Conservation (phyloP, 1,140 invertebrate species). For the Listronotus oregonensis region DNA sequence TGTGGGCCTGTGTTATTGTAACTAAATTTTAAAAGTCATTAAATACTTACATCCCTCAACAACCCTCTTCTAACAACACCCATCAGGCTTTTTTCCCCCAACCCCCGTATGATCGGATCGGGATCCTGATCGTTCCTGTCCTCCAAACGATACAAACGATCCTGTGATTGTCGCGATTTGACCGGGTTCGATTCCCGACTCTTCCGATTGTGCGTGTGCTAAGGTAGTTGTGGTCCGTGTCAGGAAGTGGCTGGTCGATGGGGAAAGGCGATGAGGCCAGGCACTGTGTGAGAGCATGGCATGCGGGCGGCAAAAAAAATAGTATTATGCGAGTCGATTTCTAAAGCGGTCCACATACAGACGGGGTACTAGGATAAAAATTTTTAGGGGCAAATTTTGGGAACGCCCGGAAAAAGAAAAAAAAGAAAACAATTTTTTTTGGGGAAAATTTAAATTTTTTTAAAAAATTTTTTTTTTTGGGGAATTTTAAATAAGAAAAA, state of each 20-base stretch:
- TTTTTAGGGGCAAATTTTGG: too few relatives aligned
- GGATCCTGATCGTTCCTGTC: constrained; percentile 65
- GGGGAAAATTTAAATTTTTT: too few relatives aligned
- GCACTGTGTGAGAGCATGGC: constrained; percentile 53
- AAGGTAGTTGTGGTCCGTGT: constrained; percentile 39
- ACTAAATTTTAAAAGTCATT: too few relatives aligned
- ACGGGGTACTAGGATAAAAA: too few relatives aligned
- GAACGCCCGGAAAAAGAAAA: too few relatives aligned
- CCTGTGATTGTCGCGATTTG: constrained; percentile 70
- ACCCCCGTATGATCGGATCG: constrained; percentile 77
- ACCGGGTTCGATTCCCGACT: constrained; percentile 62
- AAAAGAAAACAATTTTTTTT: too few relatives aligned
- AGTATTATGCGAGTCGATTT: too few relatives aligned
- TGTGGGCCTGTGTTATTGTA: too few relatives aligned
- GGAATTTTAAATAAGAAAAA: too few relatives aligned
- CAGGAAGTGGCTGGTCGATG: constrained; percentile 46
- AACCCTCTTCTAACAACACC: constrained; percentile 74
- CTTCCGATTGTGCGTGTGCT: constrained; percentile 51
- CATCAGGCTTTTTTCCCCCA: constrained; percentile 75
- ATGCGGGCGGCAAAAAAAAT: constrained; percentile 30
- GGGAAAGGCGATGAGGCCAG: constrained; percentile 54
- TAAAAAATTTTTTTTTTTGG: too few relatives aligned
- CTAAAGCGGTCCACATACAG: too few relatives aligned
- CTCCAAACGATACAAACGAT: constrained; percentile 65
- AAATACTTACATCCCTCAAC: constrained; percentile 75